Percentiles rank a stretch among this genome's conserved stretches.
These are phyloP conservation scores for Trichechus manatus DNA, from an alignment of 2,113 vertebrate genomes.

Conservation along the genomic window DNA sequence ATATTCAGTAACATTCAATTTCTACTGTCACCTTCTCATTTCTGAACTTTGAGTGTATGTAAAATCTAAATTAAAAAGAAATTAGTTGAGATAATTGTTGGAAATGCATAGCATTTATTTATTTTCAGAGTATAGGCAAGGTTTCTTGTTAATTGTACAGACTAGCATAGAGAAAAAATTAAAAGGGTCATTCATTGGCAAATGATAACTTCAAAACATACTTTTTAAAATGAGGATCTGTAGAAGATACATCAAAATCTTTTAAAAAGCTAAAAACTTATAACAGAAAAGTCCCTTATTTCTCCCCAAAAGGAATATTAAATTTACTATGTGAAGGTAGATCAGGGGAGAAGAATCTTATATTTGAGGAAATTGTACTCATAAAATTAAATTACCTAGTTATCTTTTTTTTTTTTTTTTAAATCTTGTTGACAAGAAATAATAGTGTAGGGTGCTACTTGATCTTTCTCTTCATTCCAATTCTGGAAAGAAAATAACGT, in stretches of 20 bases:
- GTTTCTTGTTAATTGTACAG: neutral
- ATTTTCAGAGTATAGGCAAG: neutral
- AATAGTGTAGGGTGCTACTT: neutral
- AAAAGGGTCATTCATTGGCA: conserved; percentile 27
- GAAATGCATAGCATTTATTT: neutral
- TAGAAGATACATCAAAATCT: neutral
- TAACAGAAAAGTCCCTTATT: neutral
- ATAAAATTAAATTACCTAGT: neutral
- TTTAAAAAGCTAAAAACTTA: neutral
- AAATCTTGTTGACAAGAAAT: neutral
- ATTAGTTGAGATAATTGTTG: neutral
- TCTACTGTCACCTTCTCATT: neutral
- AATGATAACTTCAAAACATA: neutral
- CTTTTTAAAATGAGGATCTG: conserved; percentile 10
- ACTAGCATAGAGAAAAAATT: conserved; percentile 12
- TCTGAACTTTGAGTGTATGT: conserved; percentile 37
- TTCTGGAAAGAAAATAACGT: neutral
- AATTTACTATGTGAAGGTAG: neutral
- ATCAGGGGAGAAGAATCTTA: neutral
- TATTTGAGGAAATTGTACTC: neutral
- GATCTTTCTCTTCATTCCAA: conserved; percentile 35
- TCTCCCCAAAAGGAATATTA: neutral
- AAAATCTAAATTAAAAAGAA: conserved; percentile 47
- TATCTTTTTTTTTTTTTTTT: neutral
- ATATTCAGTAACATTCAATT: neutral